Conservation (phyloP, 2,113 vertebrate species). For the Hystrix cristata region DNA sequence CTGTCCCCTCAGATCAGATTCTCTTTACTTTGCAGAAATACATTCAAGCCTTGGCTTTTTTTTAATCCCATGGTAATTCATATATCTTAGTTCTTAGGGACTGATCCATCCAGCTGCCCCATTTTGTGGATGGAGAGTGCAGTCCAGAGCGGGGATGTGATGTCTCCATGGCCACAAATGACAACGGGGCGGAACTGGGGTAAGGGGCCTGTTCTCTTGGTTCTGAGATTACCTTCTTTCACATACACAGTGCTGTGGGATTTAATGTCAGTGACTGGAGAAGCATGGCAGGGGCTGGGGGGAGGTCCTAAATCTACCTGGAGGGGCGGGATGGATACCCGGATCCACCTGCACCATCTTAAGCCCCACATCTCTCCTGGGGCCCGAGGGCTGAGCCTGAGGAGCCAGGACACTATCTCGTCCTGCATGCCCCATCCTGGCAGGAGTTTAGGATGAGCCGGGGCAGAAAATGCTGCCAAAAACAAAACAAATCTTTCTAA, state of each 20-base stretch:
- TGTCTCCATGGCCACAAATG: neutral
- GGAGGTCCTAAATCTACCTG: neutral
- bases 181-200: neutral
- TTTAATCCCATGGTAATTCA: neutral
- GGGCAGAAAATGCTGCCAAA: neutral
- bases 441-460: neutral
- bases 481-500: neutral
- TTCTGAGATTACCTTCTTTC: neutral
- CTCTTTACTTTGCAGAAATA: slow-evolving; percentile 37
- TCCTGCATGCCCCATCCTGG: no score
- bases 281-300: neutral
- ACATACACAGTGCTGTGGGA: neutral
- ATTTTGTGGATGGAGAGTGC: neutral
- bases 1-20: neutral
- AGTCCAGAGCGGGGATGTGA: neutral
- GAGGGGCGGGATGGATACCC: neutral
- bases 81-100: slow-evolving; percentile 1
- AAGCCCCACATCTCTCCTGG: neutral
- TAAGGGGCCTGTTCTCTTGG: neutral
- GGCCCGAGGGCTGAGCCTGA: neutral
- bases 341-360: neutral
- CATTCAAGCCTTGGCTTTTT: neutral
- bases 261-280: neutral
- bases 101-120: neutral
- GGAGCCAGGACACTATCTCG: neutral